These are phyloP conservation scores for Syngnathoides biaculeatus DNA, from an alignment of 2,113 vertebrate species.

Conservation along the genomic window DNA sequence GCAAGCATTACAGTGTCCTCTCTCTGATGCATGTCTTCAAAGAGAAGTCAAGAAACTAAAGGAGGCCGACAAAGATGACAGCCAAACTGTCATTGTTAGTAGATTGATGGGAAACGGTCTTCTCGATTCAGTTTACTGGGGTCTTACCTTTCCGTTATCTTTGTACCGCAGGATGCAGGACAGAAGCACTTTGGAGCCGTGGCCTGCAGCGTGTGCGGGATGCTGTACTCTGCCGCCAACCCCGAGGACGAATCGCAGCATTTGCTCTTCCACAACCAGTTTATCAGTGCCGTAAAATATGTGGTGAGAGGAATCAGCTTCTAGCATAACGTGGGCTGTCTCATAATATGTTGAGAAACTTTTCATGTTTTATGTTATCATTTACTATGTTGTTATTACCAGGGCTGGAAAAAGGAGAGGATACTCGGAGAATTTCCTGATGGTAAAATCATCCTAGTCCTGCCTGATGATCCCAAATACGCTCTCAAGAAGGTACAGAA, in stretches of 20 bases:
- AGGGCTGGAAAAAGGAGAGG: conserved; percentile 99
- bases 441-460: conserved; percentile 96
- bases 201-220: conserved; percentile 93
- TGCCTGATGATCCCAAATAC: conserved; percentile 97
- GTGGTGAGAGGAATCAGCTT: conserved; percentile 80
- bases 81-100: conserved; percentile 86
- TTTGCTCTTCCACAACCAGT: conserved; percentile 96
- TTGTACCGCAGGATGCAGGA: conserved; percentile 79
- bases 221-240: conserved; percentile 94
- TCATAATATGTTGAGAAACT: neutral
- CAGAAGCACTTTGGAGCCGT: conserved; percentile 94
- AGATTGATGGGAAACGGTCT: neutral
- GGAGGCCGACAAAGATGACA: conserved; percentile 80
- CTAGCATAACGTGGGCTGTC: neutral
- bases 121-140: neutral
- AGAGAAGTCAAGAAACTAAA: conserved; percentile 81
- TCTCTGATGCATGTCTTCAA: conserved; percentile 78
- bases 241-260: conserved; percentile 97
- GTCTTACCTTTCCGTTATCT: neutral
- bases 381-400: neutral
- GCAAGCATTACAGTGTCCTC: conserved; percentile 59
- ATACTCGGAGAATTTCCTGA: conserved; percentile 94
- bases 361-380: neutral
- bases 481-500: conserved; percentile 94
- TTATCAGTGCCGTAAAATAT: conserved; percentile 96